A percentile compares a stretch with the other conserved stretches of the same genome.
Evolutionary conservation across 2,113 vertebrate species (phyloP).

Genomic region (Mola mola): DNA sequence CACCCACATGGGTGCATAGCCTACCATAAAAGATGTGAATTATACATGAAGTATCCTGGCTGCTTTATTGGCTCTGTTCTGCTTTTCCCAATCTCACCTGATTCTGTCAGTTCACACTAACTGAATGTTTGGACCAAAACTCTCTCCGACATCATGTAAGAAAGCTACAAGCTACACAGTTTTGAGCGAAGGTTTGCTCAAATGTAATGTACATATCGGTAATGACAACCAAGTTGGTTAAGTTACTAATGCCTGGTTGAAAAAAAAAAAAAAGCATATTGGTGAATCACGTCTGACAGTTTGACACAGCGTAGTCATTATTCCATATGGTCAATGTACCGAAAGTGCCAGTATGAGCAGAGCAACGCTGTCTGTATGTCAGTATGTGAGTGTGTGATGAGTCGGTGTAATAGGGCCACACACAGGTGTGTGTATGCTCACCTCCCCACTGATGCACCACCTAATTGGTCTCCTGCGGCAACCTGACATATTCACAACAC

Average conservation of each 20-base stretch:
- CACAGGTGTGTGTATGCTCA: constrained; percentile 77
- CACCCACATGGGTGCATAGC: constrained; percentile 74
- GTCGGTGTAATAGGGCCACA: constrained; percentile 82
- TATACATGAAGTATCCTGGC: constrained; percentile 81
- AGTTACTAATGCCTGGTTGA: constrained; percentile 65
- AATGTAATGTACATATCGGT: constrained; percentile 55
- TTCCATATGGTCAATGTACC: constrained; percentile 78
- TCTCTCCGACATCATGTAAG: constrained; percentile 20
- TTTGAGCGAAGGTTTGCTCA: constrained; percentile 37
- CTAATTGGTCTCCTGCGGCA: constrained; percentile 84
- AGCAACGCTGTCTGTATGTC: constrained; percentile 73
- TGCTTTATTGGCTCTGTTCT: constrained; percentile 82
- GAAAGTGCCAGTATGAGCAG: constrained; percentile 73
- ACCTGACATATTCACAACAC: constrained; percentile 74
- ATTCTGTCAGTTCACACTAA: constrained; percentile 56
- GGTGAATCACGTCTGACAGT: constrained; percentile 66
- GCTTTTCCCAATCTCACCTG: constrained; percentile 72
- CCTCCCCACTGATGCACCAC: constrained; percentile 77
- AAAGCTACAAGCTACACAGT: constrained; percentile 10
- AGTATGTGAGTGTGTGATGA: constrained; percentile 70
- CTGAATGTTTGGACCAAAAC: constrained; percentile 43
- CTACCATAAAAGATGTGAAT: constrained; percentile 84
- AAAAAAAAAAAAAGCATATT: constrained; percentile 54
- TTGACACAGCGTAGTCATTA: constrained; percentile 74
- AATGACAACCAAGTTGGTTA: constrained; percentile 67